A percentile compares a stretch with the other conserved stretches of the same genome.
These are phyloP conservation scores for Vanessa atalanta DNA, from an alignment of 1,140 invertebrate genomes.

Conservation along the genomic window DNA sequence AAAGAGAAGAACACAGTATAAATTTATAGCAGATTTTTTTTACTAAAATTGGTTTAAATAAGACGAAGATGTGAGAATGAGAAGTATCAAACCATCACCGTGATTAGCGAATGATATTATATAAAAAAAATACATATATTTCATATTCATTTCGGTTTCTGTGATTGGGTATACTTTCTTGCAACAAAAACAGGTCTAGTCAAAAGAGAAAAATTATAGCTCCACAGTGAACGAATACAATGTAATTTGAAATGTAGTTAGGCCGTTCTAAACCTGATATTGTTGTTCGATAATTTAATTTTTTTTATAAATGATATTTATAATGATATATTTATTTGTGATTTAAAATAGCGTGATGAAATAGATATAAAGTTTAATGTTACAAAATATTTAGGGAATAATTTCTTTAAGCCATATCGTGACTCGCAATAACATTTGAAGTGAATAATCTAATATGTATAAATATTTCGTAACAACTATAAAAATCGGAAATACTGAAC, in stretches of 20 bases:
- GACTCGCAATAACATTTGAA: background rate
- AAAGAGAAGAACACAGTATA: conserved; percentile 49
- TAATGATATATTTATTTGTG: no score
- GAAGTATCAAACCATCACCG: conserved; percentile 79
- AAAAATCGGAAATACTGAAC: conserved; percentile 2
- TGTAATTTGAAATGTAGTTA: no score
- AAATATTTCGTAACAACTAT: conserved; percentile 12
- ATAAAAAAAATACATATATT: conserved; percentile 3
- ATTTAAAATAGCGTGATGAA: conserved; percentile 1
- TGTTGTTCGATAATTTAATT: background rate
- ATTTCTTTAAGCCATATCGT: background rate
- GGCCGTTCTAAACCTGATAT: background rate
- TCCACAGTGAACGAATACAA: no score
- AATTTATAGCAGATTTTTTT: conserved; percentile 41
- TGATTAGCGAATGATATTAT: conserved; percentile 53
- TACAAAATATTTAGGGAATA: conserved; percentile 11
- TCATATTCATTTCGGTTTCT: background rate
- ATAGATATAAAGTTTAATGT: background rate
- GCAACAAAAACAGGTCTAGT: background rate
- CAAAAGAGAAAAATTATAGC: no score
- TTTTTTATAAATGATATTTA: background rate
- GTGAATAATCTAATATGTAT: no score
- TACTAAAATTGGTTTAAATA: conserved; percentile 26
- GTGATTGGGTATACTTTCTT: background rate
- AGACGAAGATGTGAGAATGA: conserved; percentile 46